Base-by-base conservation (phyloP, 1,140 invertebrate genomes). In the Zaprionus ghesquierei region DNA sequence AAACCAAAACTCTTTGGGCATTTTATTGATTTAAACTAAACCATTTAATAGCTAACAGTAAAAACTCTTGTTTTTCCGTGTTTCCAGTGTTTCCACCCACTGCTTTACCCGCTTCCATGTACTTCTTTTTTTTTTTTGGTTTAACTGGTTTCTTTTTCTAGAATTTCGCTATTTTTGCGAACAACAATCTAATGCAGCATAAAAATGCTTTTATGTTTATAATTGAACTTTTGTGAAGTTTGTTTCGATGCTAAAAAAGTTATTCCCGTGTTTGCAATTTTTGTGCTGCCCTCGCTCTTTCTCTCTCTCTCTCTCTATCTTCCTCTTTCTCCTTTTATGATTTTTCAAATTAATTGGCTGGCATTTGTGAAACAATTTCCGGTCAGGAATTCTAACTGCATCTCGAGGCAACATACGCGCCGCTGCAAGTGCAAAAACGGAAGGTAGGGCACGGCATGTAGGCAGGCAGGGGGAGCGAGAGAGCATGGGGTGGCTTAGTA, bases 341-440 rank as follows among this genome's bases (percentile, higher is more conserved):
- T 84, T 79, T 89, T 89, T 65, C 65, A 70, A 77, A 89, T 87
- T 87, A 87, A 87, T 89, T 87, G 82, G 76, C 73, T 58, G 82
- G 78, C 77, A 70, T 66, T 82, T 87, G 82, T 87, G 77, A 89
- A 87, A 82, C 82, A 87, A 87, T 87, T 87, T 87, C 82, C 82
- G 82, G 82, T 89, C 84, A 82, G 84, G 63, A 89, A 84, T 84
- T 87, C 69, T 77, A 79, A 50, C 53, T 84, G 69, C 51, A 82
- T 69, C 65, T 74, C 59, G 27, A 72, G 60, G 46, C 66, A 50
- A 49, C 46, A 46, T 41, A 18, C 29, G 53, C 5, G 15, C 5
- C n/a, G 12, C 23, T 3, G 44, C 29, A 18, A n/a, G 54, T 8
- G 22, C 10, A 22, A 51, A 44, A 20, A 31, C 13, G 8, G 25